Evolutionary conservation across 2,888 invertebrate species (phyloP).

Genomic region (Lordiphosa andalusiaca): DNA sequence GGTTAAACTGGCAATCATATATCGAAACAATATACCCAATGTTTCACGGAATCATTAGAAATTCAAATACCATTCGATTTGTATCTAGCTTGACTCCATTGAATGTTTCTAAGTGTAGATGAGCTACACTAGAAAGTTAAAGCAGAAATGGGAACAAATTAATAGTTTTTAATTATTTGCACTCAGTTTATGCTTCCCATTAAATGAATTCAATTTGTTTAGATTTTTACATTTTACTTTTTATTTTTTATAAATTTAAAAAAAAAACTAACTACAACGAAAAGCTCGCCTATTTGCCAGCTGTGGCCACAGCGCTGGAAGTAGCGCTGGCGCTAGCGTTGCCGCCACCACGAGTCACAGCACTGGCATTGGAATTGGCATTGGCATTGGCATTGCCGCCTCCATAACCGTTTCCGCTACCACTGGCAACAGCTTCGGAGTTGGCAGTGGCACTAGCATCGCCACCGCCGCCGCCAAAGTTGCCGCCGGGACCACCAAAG

Average conservation of each 20-base stretch:
- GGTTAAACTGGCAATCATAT: too few species aligned
- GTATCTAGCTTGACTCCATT: too few species aligned
- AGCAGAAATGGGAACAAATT: too few species aligned
- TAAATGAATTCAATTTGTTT: too few species aligned
- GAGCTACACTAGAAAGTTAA: too few species aligned
- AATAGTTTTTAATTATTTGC: too few species aligned
- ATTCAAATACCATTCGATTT: too few species aligned
- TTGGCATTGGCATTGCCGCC: constrained; percentile 19
- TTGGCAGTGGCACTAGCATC: constrained; percentile 31
- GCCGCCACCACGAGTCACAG: constrained; percentile 18
- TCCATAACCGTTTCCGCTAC: constrained; percentile 18
- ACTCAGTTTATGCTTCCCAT: too few species aligned
- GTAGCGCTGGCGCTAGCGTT: constrained; percentile 30
- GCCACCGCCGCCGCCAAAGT: constrained; percentile 7
- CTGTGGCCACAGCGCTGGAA: constrained; percentile 11
- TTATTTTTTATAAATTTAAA: not conserved
- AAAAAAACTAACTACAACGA: constrained; percentile 22
- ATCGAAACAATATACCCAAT: too few species aligned
- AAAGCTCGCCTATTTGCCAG: constrained; percentile 1
- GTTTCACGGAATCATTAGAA: too few species aligned
- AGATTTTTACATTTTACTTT: not conserved
- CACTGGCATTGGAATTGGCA: constrained; percentile 32
- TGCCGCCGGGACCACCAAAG: constrained; percentile 17
- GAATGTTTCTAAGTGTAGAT: too few species aligned
- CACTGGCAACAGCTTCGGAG: constrained; percentile 13